Evolutionary conservation across 2,113 vertebrate species (phyloP).

Genomic region (Psephotus haematonotus): DNA sequence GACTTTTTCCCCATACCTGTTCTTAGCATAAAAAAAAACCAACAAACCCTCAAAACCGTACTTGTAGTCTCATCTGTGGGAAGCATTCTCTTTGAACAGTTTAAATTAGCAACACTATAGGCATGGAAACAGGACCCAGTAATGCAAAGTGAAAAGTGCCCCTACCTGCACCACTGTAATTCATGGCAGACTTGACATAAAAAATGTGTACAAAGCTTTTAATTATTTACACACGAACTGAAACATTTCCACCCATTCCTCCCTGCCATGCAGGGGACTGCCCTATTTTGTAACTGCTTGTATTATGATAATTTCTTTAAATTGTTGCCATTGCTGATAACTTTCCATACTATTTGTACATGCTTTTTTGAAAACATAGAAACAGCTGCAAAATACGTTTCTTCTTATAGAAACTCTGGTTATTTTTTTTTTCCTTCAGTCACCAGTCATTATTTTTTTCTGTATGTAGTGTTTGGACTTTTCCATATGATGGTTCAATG

Average conservation of each 20-base stretch:
- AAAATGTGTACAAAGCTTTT: not conserved
- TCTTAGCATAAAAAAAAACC: not conserved
- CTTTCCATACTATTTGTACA: not conserved
- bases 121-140: not conserved
- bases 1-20: not conserved
- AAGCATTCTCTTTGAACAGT: not conserved
- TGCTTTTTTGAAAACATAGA: accelerated
- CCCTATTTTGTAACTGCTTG: not conserved
- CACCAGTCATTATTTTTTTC: not conserved
- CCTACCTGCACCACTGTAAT: not conserved
- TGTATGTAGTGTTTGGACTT: not conserved
- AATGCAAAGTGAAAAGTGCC: not conserved
- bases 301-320: not conserved
- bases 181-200: not conserved
- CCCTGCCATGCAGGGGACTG: not conserved
- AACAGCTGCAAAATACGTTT: not conserved
- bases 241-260: not conserved
- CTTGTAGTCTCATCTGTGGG: not conserved
- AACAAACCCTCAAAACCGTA: not conserved
- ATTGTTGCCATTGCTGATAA: not conserved
- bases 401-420: not conserved
- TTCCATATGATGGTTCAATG: not conserved
- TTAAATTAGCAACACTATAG: not conserved
- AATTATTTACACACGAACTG: not conserved
- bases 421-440: not conserved